Evolutionary conservation across 1,140 invertebrate genomes (phyloP).

Genomic region (Aphaenogaster floridana): DNA sequence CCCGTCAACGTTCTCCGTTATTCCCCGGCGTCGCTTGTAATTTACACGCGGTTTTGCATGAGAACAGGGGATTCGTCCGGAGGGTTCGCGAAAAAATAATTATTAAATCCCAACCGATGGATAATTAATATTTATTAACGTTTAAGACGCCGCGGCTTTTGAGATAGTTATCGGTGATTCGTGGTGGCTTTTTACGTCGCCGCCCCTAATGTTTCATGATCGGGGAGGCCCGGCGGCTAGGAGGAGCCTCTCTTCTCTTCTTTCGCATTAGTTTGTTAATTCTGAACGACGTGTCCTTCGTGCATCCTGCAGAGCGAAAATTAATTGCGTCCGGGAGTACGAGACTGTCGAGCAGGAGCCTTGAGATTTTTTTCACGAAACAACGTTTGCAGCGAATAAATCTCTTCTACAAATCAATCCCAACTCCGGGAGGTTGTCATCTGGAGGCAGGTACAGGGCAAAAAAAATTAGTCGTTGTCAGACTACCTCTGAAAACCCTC

Average conservation of each 20-base stretch:
- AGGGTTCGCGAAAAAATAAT: slow-evolving; percentile 46
- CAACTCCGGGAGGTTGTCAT: slow-evolving; percentile 18
- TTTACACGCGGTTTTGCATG: slow-evolving; percentile 63
- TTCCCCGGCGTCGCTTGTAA: slow-evolving; percentile 60
- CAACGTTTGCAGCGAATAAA: slow-evolving; percentile 32
- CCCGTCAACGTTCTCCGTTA: slow-evolving; percentile 65
- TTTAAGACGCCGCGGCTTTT: slow-evolving; percentile 29
- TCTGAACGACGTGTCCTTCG: slow-evolving; percentile 38
- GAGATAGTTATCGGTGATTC: slow-evolving; percentile 39
- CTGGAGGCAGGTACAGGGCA: not conserved
- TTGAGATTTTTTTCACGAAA: slow-evolving; percentile 34
- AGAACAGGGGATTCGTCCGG: slow-evolving; percentile 38
- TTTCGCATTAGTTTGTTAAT: slow-evolving; percentile 29
- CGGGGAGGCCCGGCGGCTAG: not conserved
- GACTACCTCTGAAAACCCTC: not conserved
- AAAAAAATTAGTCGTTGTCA: slow-evolving; percentile 61
- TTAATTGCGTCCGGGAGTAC: not conserved
- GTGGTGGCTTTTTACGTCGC: slow-evolving; percentile 10
- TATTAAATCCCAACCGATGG: slow-evolving; percentile 59
- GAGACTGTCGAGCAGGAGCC: slow-evolving; percentile 5
- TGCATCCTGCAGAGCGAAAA: slow-evolving; percentile 31
- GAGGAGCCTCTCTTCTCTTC: not conserved
- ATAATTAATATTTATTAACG: slow-evolving; percentile 72
- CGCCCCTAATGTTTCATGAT: slow-evolving; percentile 26
- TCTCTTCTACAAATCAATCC: slow-evolving; percentile 43